Percentiles rank a stretch among this genome's conserved stretches.
These are phyloP conservation scores for Malurus elegans DNA, from an alignment of 2,113 vertebrate genomes.

Conservation along the genomic window DNA sequence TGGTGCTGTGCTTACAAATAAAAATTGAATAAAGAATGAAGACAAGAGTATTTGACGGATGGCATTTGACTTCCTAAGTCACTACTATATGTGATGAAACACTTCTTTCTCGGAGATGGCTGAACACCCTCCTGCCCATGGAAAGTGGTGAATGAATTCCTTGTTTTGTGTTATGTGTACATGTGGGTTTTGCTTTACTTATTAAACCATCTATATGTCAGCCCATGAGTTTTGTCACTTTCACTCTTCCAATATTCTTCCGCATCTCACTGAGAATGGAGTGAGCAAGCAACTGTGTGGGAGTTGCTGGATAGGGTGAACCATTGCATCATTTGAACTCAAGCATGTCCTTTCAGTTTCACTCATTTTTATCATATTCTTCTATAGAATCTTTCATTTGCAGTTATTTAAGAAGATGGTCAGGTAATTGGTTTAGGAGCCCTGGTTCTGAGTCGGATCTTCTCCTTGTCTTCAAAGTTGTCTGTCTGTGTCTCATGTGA, in stretches of 20 bases:
- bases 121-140: neutral
- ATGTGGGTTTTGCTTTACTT: neutral
- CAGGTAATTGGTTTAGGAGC: neutral
- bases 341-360: neutral
- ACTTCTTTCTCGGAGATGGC: neutral
- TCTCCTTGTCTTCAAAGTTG: neutral
- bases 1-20: neutral
- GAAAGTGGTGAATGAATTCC: neutral
- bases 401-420: neutral
- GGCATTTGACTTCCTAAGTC: neutral
- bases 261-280: neutral
- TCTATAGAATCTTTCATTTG: neutral
- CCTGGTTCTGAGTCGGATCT: neutral
- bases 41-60: rapidly evolving
- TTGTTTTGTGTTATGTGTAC: neutral
- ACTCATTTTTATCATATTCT: neutral
- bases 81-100: rapidly evolving
- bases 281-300: rapidly evolving
- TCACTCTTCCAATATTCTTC: rapidly evolving
- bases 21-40: neutral
- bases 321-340: neutral
- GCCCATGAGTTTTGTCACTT: neutral
- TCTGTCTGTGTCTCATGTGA: neutral
- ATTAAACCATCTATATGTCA: neutral
- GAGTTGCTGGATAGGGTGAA: neutral